Evolutionary conservation across 2,888 invertebrate species (phyloP), one percentile per base, ranked within the genome.

Genomic region (Eupithecia centaureata): DNA sequence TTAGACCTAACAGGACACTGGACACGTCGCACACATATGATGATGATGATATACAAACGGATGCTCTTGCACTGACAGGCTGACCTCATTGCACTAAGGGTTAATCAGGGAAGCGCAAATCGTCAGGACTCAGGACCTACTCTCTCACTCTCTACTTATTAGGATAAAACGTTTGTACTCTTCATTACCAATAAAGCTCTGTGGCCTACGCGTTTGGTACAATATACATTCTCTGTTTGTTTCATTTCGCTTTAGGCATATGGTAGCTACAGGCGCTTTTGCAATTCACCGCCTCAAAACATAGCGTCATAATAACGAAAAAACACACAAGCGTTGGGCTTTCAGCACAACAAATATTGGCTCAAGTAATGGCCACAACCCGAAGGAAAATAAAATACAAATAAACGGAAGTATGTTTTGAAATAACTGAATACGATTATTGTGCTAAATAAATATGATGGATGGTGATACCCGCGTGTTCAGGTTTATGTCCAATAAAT

Each of bases 331-430:
- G 74, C 77, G 80, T 47, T 79, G 81, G 81, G 87, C 86, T 86
- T 84, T 87, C 84, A 85, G 75, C 77, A 76, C 76, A 67, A 73
- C 82, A 86, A 89, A 90, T 86, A 83, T 90, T 89, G 84, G 80
- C 68, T 52, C 80, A 80, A 83, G 87, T 89, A 89, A 90, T 89
- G 88, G 88, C 77, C 74, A 79, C 73, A 74, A 77, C 78, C 79
- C 73, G 73, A 76, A 80, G 77, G 80, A 82, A 82, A 82, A 83
- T 84, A 81, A 82, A 83, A 81, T 78, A 82, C 78, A 84, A 82
- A 83, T 79, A 81, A 79, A 77, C 67, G 68, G 67, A 73, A 32
- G 63, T 60, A 76, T 77, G 75, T 76, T 82, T 81, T 77, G 75
- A 78, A 82, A 83, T 83, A 80, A 79, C 78, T 79, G 79, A 79